Percentiles rank a stretch among this genome's conserved stretches.
Conservation (phyloP, 2,888 invertebrate genomes). For the Gastracanthus pulcherrimus region DNA sequence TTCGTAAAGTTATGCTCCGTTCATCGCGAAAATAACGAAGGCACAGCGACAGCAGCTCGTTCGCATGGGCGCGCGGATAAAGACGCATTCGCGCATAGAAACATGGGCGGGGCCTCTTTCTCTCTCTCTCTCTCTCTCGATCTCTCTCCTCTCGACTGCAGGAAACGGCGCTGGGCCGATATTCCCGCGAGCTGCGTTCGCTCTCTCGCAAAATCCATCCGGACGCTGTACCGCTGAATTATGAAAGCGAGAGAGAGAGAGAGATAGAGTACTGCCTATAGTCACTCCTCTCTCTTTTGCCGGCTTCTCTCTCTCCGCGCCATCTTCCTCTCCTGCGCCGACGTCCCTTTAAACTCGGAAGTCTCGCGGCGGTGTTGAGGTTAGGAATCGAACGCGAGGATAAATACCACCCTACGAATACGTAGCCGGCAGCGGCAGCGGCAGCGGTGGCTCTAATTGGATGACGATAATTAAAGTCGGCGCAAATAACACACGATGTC, state of each 20-base stretch:
- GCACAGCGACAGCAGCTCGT: no score
- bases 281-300: no score
- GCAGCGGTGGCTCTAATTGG: no score
- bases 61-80: no score
- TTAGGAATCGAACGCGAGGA: conserved; percentile 1
- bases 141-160: background rate
- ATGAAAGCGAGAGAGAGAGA: background rate
- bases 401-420: no score
- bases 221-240: background rate
- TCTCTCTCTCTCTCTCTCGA: background rate
- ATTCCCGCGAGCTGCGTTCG: background rate
- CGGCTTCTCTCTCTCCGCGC: background rate
- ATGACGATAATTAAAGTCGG: background rate
- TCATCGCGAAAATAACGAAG: no score
- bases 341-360: no score
- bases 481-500: background rate
- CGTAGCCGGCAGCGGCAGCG: no score
- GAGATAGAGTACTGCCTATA: no score
- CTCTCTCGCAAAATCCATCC: background rate
- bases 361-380: background rate
- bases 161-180: conserved; percentile 11
- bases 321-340: background rate
- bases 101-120: background rate
- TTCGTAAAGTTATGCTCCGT: no score
- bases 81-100: background rate